These are phyloP conservation scores for Drosophila pseudotalamancana DNA, from an alignment of 2,888 invertebrate genomes.

Conservation along the genomic window DNA sequence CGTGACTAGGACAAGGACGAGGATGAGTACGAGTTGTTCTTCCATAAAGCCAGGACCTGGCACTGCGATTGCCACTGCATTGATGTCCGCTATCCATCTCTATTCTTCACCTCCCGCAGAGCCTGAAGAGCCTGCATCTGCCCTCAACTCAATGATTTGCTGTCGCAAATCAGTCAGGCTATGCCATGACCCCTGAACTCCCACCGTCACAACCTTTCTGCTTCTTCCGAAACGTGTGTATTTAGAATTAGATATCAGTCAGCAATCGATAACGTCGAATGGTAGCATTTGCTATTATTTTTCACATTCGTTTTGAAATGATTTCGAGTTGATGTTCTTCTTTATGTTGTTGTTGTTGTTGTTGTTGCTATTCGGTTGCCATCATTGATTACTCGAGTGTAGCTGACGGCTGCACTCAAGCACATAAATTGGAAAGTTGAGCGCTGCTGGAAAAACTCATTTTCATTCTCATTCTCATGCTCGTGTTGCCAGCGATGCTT, in stretches of 20 bases:
- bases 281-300: conserved; percentile 58
- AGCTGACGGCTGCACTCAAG: conserved; percentile 70
- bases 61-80: conserved; percentile 25
- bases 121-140: conserved; percentile 9
- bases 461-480: conserved; percentile 54
- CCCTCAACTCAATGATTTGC: conserved; percentile 38
- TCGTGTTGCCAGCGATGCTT: conserved; percentile 48
- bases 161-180: conserved; percentile 52
- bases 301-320: conserved; percentile 50
- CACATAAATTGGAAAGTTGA: conserved; percentile 71
- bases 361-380: conserved; percentile 18
- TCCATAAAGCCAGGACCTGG: conserved; percentile 13
- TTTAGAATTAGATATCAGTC: conserved; percentile 70
- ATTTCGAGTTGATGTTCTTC: conserved; percentile 21
- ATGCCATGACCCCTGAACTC: conserved; percentile 2
- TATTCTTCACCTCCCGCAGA: background rate
- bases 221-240: conserved; percentile 39
- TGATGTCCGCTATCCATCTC: conserved; percentile 36
- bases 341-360: too few relatives aligned
- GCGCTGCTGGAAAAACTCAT: conserved; percentile 33
- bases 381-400: conserved; percentile 72
- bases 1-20: conserved; percentile 42
- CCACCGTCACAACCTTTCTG: background rate
- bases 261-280: conserved; percentile 55
- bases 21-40: too few relatives aligned